Percentiles rank a stretch among this genome's conserved stretches.
Conservation (phyloP, 2,888 invertebrate genomes). For the Coremacera marginata region DNA sequence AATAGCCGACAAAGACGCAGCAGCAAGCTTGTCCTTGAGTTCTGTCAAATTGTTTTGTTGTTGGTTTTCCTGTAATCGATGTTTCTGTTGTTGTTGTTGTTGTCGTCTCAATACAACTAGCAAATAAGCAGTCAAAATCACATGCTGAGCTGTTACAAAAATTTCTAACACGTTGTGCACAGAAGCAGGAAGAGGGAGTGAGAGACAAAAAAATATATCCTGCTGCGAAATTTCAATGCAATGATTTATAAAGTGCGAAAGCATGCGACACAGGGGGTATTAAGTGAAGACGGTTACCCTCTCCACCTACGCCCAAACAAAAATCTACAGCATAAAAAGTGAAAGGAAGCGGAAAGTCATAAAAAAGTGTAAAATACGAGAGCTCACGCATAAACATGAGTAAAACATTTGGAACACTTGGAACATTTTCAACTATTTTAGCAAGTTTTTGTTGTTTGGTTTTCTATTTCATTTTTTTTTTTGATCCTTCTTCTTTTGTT, state of each 20-base stretch:
- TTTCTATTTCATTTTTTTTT: no score
- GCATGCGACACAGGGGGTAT: neutral
- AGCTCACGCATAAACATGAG: conserved; percentile 8
- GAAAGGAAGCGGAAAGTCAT: neutral
- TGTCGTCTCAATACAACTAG: neutral
- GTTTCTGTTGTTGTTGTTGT: neutral
- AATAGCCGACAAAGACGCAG: no score
- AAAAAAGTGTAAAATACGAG: conserved; percentile 8
- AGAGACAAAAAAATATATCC: neutral
- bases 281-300: neutral
- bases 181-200: no score
- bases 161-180: neutral
- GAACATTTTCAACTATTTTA: no score
- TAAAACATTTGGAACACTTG: neutral
- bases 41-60: neutral
- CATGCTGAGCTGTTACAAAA: conserved; percentile 12
- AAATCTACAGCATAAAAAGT: no score
- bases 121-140: conserved; percentile 18
- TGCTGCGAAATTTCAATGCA: neutral
- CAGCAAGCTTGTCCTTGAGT: neutral
- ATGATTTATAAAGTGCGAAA: no score
- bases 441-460: neutral
- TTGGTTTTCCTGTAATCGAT: neutral
- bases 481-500: neutral
- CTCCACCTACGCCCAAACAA: no score